phyloP scores from a whole-genome alignment of 30 jellyfish, hydroid and myxozoan genomes.

The Pseudorhiza aurosa region DNA sequence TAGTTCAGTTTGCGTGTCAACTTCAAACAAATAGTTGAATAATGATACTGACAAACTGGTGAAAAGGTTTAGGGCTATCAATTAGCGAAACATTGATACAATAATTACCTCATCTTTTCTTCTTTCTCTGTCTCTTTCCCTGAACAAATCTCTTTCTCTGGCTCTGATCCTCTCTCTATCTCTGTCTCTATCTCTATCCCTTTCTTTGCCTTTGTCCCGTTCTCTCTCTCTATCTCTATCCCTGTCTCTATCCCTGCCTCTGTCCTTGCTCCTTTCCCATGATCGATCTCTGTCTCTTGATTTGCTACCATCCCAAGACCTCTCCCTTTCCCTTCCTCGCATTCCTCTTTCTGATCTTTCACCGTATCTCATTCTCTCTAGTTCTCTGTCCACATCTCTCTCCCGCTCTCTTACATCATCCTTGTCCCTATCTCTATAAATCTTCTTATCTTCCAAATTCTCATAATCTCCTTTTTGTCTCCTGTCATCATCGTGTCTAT shows the following conservation, averaged over 20 bases:
- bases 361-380: conserved; percentile 45
- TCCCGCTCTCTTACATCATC: conserved; percentile 34
- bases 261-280: conserved; percentile 29
- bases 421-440: conserved; percentile 26
- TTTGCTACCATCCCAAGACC: conserved; percentile 25
- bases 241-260: conserved; percentile 41
- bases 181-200: background rate
- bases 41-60: too few relatives aligned
- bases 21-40: too few relatives aligned
- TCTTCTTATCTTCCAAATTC: background rate
- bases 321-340: conserved; percentile 21
- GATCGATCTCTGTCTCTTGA: conserved; percentile 28
- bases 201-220: conserved; percentile 19
- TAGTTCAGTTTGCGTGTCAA: too few relatives aligned
- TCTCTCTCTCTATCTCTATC: conserved; percentile 40
- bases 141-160: background rate
- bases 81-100: too few relatives aligned
- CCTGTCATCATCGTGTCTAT: conserved; percentile 2
- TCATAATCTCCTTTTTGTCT: conserved; percentile 14
- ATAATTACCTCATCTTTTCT: conserved; percentile 68
- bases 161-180: conserved; percentile 42
- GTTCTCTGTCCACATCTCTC: conserved; percentile 41
- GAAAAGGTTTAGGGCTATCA: too few relatives aligned
- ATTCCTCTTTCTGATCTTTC: conserved; percentile 15
- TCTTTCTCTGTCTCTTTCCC: conserved; percentile 59